Conservation (phyloP, 2,113 vertebrate species). For the Heterotilapia buettikoferi region DNA sequence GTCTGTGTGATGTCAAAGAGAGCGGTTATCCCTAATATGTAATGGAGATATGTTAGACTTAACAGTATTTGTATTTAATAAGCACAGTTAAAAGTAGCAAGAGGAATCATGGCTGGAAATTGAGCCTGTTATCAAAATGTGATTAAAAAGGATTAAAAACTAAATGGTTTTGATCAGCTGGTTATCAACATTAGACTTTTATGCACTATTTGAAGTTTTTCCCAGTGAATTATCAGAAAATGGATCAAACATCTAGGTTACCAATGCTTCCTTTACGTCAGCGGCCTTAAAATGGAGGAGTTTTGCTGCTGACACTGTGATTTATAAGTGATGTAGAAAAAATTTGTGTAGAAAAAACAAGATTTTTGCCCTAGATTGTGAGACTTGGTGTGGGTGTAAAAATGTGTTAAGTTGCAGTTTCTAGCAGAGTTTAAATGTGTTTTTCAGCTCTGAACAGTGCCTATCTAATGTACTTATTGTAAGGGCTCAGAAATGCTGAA, state of each 20-base stretch:
- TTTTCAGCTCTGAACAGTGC: background rate
- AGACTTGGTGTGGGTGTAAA: background rate
- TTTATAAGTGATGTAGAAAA: background rate
- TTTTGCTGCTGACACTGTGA: background rate
- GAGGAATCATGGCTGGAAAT: background rate
- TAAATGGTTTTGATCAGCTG: background rate
- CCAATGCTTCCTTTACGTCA: background rate
- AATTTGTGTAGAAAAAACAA: background rate
- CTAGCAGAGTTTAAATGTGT: background rate
- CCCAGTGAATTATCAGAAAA: background rate
- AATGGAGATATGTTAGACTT: background rate
- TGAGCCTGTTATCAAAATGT: background rate
- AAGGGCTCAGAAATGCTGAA: background rate
- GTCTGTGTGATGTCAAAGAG: background rate
- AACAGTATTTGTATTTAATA: background rate
- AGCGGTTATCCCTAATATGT: background rate
- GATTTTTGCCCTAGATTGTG: background rate
- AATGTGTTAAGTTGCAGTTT: rapidly evolving
- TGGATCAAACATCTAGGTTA: background rate
- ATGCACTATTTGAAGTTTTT: background rate
- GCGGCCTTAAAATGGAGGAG: background rate
- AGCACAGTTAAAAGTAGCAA: background rate
- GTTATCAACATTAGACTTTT: background rate
- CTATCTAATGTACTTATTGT: background rate
- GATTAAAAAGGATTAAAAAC: background rate